Evolutionary conservation across 2,797 vertebrate genomes (phyloP).

Genomic region (Orientallactaga sibirica): DNA sequence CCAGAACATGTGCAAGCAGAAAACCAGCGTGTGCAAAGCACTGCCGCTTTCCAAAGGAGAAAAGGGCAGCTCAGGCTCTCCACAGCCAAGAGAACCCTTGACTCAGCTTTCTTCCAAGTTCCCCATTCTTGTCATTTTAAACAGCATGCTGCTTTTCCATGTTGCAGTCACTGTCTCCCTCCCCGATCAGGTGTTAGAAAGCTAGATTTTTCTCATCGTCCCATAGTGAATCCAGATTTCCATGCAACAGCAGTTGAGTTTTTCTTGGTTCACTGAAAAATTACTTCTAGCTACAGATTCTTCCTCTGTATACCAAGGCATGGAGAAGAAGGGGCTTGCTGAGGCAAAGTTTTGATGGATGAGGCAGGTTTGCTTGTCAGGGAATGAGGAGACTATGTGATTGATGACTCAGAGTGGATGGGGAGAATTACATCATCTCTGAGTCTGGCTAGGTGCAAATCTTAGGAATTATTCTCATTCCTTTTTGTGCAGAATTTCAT

Average conservation of each 20-base stretch:
- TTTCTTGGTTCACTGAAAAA: constrained; percentile 55
- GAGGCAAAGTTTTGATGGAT: background rate
- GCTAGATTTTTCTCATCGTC: constrained; percentile 60
- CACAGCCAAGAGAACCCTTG: constrained; percentile 87
- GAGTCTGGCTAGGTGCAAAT: constrained; percentile 78
- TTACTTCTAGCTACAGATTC: constrained; percentile 59
- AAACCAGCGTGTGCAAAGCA: constrained; percentile 87
- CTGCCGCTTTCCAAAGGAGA: constrained; percentile 87
- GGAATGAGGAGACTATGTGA: constrained; percentile 37
- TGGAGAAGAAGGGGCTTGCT: background rate
- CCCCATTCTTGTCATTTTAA: constrained; percentile 45
- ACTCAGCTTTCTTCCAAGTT: constrained; percentile 66
- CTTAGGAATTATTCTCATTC: constrained; percentile 78
- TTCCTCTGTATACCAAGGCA: constrained; percentile 41
- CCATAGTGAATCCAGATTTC: constrained; percentile 78
- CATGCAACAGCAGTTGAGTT: constrained; percentile 68
- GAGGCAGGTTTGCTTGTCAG: constrained; percentile 58
- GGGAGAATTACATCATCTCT: constrained; percentile 66
- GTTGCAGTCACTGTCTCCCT: constrained; percentile 80
- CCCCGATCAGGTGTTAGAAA: constrained; percentile 71
- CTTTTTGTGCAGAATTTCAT: constrained; percentile 81
- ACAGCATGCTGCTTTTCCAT: constrained; percentile 85
- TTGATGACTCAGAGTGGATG: background rate
- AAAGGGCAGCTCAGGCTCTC: constrained; percentile 81
- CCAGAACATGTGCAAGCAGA: constrained; percentile 85